Evolutionary conservation across 2,888 invertebrate species (phyloP).

Genomic region (Cephus pulcher): DNA sequence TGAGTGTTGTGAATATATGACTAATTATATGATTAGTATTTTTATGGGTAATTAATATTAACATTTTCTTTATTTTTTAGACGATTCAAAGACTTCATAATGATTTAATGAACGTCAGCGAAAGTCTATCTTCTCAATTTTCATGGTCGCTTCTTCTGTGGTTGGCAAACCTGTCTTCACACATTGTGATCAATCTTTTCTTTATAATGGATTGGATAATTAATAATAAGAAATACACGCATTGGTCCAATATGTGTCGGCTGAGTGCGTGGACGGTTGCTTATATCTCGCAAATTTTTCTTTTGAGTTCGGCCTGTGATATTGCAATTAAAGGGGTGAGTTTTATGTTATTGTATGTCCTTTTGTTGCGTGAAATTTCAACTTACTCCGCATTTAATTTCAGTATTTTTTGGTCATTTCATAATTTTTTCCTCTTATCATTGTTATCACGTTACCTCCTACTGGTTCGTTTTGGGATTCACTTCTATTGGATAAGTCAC

Average conservation of each 20-base stretch:
- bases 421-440: no score
- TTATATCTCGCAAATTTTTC: conserved; percentile 44
- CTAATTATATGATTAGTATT: not conserved
- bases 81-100: conserved; percentile 49
- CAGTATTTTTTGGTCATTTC: no score
- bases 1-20: not conserved
- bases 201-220: conserved; percentile 41
- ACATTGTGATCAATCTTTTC: conserved; percentile 50
- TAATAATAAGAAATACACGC: not conserved
- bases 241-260: conserved; percentile 30
- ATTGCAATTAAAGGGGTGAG: conserved; percentile 47
- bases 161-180: conserved; percentile 51
- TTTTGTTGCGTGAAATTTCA: not conserved
- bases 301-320: conserved; percentile 49
- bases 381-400: not conserved
- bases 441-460: no score
- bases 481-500: not conserved
- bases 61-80: conserved; percentile 1
- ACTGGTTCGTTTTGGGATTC: not conserved
- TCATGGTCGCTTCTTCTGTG: conserved; percentile 52
- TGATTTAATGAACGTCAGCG: conserved; percentile 47
- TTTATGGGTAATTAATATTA: conserved; percentile 28
- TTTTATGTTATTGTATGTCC: not conserved
- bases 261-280: conserved; percentile 44
- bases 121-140: conserved; percentile 44